These are phyloP conservation scores for Cerceris ruficornis DNA, from an alignment of 2,888 invertebrate species.

Conservation along the genomic window DNA sequence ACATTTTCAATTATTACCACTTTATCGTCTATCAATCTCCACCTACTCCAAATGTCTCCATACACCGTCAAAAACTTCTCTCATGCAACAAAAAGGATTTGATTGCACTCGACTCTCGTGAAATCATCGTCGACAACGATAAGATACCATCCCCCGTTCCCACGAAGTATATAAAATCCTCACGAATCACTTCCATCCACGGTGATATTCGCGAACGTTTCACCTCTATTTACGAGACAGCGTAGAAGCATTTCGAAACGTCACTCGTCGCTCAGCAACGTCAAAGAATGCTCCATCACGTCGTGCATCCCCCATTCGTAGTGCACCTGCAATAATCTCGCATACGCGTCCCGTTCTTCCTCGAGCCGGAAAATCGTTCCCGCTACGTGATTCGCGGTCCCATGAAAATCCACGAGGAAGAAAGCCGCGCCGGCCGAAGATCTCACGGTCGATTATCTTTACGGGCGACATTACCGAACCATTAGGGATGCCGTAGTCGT, in stretches of 20 bases:
- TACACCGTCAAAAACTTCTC: not conserved
- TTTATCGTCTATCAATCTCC: not conserved
- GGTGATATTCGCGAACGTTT: not conserved
- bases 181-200: not conserved
- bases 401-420: slow-evolving; percentile 65
- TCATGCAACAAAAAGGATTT: not conserved
- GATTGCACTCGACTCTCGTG: not conserved
- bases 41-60: not conserved
- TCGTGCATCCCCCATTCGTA: slow-evolving; percentile 35
- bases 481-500: slow-evolving; percentile 69
- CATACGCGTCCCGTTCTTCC: slow-evolving; percentile 62
- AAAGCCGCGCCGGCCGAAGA: slow-evolving; percentile 59
- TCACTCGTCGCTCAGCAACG: not conserved
- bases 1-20: not conserved
- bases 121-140: not conserved
- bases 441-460: slow-evolving; percentile 77
- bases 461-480: slow-evolving; percentile 75
- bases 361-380: slow-evolving; percentile 49
- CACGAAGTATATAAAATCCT: not conserved
- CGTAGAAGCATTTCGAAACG: slow-evolving; percentile 13
- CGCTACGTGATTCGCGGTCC: slow-evolving; percentile 52
- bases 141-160: not conserved
- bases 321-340: slow-evolving; percentile 44
- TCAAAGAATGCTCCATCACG: slow-evolving; percentile 37
- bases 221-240: slow-evolving; percentile 4